Base-by-base conservation (phyloP, 2,888 invertebrate genomes). In the Callyntrura sp. region DNA sequence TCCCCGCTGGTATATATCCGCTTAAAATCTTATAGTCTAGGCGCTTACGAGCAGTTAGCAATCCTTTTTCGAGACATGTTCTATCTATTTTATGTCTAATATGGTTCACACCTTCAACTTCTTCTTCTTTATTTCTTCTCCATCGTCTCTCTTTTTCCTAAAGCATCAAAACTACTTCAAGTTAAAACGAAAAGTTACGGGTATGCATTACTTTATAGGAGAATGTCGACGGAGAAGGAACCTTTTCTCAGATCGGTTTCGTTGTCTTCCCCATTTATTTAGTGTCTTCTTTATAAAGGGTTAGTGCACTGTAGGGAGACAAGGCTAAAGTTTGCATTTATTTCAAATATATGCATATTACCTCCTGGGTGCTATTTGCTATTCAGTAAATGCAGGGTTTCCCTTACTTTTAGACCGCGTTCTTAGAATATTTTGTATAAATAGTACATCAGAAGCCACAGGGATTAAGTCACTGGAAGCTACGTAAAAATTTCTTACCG, bases 51-150 rank as follows among this genome's bases (percentile, higher is more conserved):
- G 35, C 35, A 35, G 35, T 35, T 35, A 35, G 35, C 35, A 35
- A 35, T 35, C 35, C 35, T 35, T 43, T 43, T 43, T 43, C 43
- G 28, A 25, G 28, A 20, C 68, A 57, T 43, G 35, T 81, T 81
- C 45, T 81, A 23, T 81, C 62, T 62, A 62, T 81, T 81, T 62
- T 81, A 62, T 60, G 62, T 14, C 14, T 43, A 35, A 62, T 62
- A 43, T 23, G 62, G 25, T 84, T 84, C 84, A 84, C 84, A 84
- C 84, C 84, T 84, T 84, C 55, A 55, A 70, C 8, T 62, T 81
- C 57, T 9, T 57, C 6, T 9, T 5, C 17, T 28, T 60, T 45
- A 45, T 51, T 78, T 25, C 78, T 25, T 55, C n/a, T 78, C 55
- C 17, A 35, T 79, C 11, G 14, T 45, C 9, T 28, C 20, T 48